Base-by-base conservation (phyloP, 2,888 invertebrate species). In the Schizaphis graminum region DNA sequence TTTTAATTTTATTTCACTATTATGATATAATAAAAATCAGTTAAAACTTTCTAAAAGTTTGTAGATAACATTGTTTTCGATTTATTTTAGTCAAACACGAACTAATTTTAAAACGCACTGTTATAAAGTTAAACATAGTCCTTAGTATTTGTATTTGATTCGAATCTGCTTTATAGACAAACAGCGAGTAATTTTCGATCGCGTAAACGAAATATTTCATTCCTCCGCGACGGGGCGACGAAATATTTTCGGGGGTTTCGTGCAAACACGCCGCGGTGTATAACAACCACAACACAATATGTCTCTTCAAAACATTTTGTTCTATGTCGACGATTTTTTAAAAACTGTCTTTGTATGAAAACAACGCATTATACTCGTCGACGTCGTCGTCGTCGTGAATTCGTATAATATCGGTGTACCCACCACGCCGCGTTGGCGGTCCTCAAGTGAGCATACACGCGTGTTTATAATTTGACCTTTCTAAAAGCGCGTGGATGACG, bases 391-490 rank as follows among this genome's bases (percentile, higher is more conserved):
- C 35, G 35, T 35, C 77, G 77, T 77, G 21, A 35, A 77, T 35
- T 35, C 35, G 8, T 35, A 41, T 77, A 77, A 41, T 77, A 35
- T 77, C 16, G 35, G 35, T 77, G 21, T 35, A 77, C 8, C 21
- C 77, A 3, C 77, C 35, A 21, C 35, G 21, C 21, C 21, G 3
- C 21, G 35, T 21, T 35, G 77, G 35, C 21, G 77, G 35, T 77
- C 21, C 77, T 77, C 21, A 77, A 77, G 77, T 35, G 21, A 77
- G 35, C 7, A 77, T 77, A 77, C 35, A 77, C 35, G 77, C 77
- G 77, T 77, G 77, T 77, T 77, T 35, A 77, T 77, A 35, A 77
- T 77, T 77, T 77, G 77, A 77, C 35, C 77, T 77, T 77, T 77
- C 77, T 41, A 21, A 77, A 77, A 77, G 77, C 35, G 77, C 35